A percentile compares a stretch with the other conserved stretches of the same genome.
These are phyloP conservation scores for Hypercompe scribonia DNA, from an alignment of 2,888 invertebrate species.

Conservation along the genomic window DNA sequence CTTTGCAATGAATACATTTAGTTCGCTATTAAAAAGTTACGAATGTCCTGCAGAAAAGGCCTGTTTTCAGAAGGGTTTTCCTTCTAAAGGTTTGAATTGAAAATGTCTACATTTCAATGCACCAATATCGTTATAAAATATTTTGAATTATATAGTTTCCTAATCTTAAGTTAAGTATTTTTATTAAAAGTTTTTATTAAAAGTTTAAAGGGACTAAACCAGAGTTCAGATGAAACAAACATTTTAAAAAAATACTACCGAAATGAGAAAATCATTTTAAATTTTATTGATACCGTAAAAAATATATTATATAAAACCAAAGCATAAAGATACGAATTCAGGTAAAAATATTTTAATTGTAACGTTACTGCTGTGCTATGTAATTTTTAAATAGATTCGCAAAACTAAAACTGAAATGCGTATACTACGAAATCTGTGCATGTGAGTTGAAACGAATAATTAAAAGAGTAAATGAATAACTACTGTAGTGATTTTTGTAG, in stretches of 20 bases:
- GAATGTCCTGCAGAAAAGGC: background rate
- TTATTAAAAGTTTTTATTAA: too few relatives aligned
- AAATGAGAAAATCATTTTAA: too few relatives aligned
- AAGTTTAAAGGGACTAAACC: background rate
- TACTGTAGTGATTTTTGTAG: background rate
- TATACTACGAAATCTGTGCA: too few relatives aligned
- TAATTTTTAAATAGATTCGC: background rate
- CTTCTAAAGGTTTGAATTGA: background rate
- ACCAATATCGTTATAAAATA: background rate
- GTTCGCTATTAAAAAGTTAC: conserved; percentile 14
- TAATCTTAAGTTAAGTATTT: background rate
- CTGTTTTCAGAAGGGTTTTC: background rate
- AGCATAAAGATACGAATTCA: background rate
- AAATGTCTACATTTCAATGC: background rate
- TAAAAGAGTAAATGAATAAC: background rate
- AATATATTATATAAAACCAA: background rate
- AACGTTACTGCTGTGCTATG: background rate
- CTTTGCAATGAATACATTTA: conserved; percentile 40
- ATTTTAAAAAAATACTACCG: too few relatives aligned
- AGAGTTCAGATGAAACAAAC: too few relatives aligned
- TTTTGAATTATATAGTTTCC: background rate
- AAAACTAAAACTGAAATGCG: background rate
- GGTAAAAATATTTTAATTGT: background rate
- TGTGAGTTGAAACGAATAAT: background rate
- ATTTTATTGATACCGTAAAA: too few relatives aligned